These are phyloP conservation scores for Botia almorhae DNA, from an alignment of 2,797 vertebrate species.

Conservation along the genomic window DNA sequence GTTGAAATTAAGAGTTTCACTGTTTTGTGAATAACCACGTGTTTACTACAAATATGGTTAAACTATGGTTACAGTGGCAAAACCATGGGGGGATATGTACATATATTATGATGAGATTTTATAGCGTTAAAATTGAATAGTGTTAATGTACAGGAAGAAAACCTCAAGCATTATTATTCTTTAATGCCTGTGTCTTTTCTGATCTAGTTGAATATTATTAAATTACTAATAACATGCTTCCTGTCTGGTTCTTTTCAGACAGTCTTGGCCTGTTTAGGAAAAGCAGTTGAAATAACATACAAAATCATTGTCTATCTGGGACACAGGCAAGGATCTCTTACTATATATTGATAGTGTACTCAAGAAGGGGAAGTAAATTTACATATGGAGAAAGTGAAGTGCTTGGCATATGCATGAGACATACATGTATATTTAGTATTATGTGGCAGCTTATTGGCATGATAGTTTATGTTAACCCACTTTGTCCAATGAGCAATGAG, in stretches of 20 bases:
- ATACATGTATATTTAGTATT: background rate
- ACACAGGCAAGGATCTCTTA: background rate
- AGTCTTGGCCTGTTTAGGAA: background rate
- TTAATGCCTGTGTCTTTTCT: slow-evolving; percentile 18
- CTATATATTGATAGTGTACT: background rate
- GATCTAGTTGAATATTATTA: slow-evolving; percentile 25
- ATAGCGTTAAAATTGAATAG: background rate
- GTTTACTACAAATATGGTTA: too few species aligned
- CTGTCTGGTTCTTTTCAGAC: slow-evolving; percentile 6
- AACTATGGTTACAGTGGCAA: too few species aligned
- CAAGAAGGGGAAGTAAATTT: background rate
- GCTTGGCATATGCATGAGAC: background rate
- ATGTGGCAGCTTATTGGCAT: background rate
- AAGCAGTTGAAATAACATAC: background rate
- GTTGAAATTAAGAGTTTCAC: background rate
- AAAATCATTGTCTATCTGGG: background rate
- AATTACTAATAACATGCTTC: slow-evolving; percentile 23
- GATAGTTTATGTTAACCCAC: background rate
- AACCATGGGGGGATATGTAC: background rate
- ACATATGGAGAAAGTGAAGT: background rate
- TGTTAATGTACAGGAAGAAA: background rate
- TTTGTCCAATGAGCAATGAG: background rate
- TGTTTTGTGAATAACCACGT: background rate
- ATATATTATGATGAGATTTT: background rate
- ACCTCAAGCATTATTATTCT: slow-evolving; percentile 9